Evolutionary conservation across 2,113 vertebrate genomes (phyloP), one percentile per base, ranked within the genome.

Genomic region (Microtus ochrogaster): DNA sequence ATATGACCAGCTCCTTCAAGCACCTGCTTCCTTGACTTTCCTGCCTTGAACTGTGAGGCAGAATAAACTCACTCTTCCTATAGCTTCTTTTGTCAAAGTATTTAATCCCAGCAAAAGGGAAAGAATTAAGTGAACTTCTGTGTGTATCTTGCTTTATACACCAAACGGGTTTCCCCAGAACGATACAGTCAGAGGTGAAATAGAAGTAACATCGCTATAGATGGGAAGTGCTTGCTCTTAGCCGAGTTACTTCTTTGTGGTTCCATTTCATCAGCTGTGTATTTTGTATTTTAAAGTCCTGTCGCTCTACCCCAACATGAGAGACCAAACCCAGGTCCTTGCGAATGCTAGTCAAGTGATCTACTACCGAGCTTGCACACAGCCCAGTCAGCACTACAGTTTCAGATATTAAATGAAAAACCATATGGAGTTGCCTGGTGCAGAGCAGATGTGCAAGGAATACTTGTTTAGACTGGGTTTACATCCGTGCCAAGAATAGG

Each of bases 391-490:
- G 44, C 13, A 68, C 66, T 17, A 63, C 9, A 65, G 17, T 89
- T 84, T 91, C 68, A 58, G 97, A 92, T 85, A 76, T 82, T 55
- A 70, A 81, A 70, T 39, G 21, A 66, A 92, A 92, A 66, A 87
- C 61, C 76, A 77, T 8, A 7, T 36, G 39, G 61, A 78, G 84
- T 26, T 92, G 16, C 55, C 24, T n/a, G 65, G 41, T 36, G 52
- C 0, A 90, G 61, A 83, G 73, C 1, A 81, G 79, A 76, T 39
- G 49, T 33, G 24, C 1, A 61, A 74, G 76, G 79, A 84, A 68
- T 1, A n/a, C 7, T 17, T 65, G 7, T 92, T 55, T 87, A 36
- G 9, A 21, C 39, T 68, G 52, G 5, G 2, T n/a, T 47, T 92
- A 52, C 55, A 24, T 49, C 33, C n/a, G 9, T 10, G 63, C 70